Evolutionary conservation across 2,113 vertebrate genomes (phyloP), one percentile per base, ranked within the genome.

Genomic region (Alces alces): DNA sequence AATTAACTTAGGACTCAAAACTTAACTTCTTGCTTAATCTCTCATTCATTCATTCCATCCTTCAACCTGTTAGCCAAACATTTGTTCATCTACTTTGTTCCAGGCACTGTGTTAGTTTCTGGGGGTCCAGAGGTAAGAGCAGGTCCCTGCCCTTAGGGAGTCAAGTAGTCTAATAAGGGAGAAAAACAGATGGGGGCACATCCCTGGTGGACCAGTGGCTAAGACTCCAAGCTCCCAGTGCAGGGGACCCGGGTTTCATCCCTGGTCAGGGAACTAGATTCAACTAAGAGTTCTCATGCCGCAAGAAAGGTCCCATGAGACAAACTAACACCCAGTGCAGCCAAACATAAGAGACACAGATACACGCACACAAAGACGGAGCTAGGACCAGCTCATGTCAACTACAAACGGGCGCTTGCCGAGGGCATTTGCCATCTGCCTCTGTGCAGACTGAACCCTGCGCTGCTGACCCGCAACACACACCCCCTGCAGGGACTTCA

Each of bases 1-100:
- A 93, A 93, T 86, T 96, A 98, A 96, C 78, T 92, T 93, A 60
- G 52, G 93, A 97, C 61, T 66, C 96, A 95, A 96, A 98, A 93
- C 86, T 45, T 16, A 45, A 45, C 8, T 23, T 30, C 87, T 14
- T 28, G 55, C 25, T 84, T 83, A 25, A 23, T 23, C 33, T 16
- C 36, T 45, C 60, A 21, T 7, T 86, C 27, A 3, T 61, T 28
- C 17, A 16, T 64, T 36, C 30, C 6, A 21, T 13, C 36, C 19
- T 27, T 66, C 28, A 15, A 6, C 6, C 52, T 4, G 2, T 9
- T 80, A 27, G 14, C 21, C 66, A 21, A 25, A 39, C 25, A 36
- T 12, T n/a, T n/a, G 64, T 86, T 55, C 57, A 73, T 50, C 54
- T 60, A 8, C 25, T 80, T 47, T 55, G 27, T n/a, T 94, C 10